Percentiles rank a stretch among this genome's conserved stretches.
phyloP scores from a whole-genome alignment of 2,888 invertebrate genomes.

The Polyommatus iphigenia region DNA sequence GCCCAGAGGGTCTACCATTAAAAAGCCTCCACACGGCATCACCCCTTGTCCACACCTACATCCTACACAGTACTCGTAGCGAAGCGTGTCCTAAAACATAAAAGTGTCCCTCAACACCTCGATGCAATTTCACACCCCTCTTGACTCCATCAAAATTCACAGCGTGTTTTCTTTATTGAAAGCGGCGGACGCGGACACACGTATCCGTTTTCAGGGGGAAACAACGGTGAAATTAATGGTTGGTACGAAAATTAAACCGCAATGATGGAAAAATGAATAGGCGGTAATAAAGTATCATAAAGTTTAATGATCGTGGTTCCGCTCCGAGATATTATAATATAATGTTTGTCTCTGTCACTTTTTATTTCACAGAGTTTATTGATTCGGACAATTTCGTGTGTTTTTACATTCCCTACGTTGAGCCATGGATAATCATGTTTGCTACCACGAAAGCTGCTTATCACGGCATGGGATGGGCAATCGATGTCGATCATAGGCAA shows the following conservation, averaged over 20 bases:
- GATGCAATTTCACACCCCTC: constrained; percentile 67
- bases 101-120: constrained; percentile 47
- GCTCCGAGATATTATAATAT: background rate
- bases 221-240: background rate
- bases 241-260: constrained; percentile 4
- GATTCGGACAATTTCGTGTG: background rate
- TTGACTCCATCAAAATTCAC: constrained; percentile 67
- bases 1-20: background rate
- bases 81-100: constrained; percentile 24
- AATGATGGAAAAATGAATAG: constrained; percentile 32
- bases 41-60: background rate
- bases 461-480: no score
- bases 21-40: background rate
- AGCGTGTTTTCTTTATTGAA: constrained; percentile 61
- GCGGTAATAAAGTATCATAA: constrained; percentile 11
- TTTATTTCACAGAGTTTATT: background rate
- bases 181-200: constrained; percentile 37
- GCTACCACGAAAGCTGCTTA: background rate
- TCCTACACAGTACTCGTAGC: background rate
- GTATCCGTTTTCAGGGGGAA: background rate
- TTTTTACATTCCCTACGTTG: background rate
- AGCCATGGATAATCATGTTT: background rate
- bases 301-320: constrained; percentile 1
- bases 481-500: no score
- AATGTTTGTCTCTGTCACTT: background rate